Base-by-base conservation (phyloP, 1,140 invertebrate species). In the Trachelipus rathkii region DNA sequence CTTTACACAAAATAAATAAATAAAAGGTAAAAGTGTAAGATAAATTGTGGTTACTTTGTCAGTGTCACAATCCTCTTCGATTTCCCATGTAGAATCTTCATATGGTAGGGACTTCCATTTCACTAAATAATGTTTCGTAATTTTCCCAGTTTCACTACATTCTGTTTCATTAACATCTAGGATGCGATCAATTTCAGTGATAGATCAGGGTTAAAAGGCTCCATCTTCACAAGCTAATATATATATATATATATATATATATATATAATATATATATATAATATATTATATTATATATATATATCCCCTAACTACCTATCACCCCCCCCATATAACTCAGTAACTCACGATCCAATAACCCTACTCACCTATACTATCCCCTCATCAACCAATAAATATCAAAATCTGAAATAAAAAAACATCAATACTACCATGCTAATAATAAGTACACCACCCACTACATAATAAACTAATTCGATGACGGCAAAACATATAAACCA, bases 181-280 rank as follows among this genome's bases (percentile, higher is more conserved):
- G 46, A 99, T 94, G 82, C 98, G 89, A 86, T 99, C 97, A 0
- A 99, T 96, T 88, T 99, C 96, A 4, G 95, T 89, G n/a, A 86
- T 98, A 99, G 84, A n/a, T 99, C 97, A 15, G 96, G 96, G 89
- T 99, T 99, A 85, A 99, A 99, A 13, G 95, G 93, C 86, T 99
- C 97, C 83, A n/a, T 98, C 96, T 84, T 99, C n/a, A n/a, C 97
- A 44, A 90, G 85, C 88, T 89, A 33, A 33, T n/a, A 6, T 44
- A 74, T 44, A 21, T 19, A 72, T 6, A 74, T 21, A 68, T 74
- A 0, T 43, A 74, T 46, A 44, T 7, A 21, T 24, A 73, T 23
- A 74, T 74, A 10, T 74, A 13, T 21, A 72, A 66, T 10, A 33
- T 19, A 70, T 44, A 72, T 21, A 70, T 23, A 74, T 70, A 19